Conservation (phyloP, 1,140 invertebrate species). For the Scylla paramamosain region DNA sequence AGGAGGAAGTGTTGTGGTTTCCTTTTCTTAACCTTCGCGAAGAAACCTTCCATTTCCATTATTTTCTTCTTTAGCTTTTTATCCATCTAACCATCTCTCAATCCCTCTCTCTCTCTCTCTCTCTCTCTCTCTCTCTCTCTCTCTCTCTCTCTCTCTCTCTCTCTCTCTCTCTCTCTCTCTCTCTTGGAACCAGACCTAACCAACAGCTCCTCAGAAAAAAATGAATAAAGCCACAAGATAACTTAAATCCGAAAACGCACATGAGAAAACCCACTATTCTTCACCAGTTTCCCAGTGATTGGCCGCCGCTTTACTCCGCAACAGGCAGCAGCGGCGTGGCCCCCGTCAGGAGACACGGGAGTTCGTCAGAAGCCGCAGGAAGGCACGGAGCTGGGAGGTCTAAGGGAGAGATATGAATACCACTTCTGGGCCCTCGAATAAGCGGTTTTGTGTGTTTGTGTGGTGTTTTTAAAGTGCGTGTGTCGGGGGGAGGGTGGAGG, state of each 20-base stretch:
- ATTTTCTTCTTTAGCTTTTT: background rate
- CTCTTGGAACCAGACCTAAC: background rate
- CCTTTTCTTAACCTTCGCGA: conserved; percentile 8
- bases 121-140: conserved; percentile 52
- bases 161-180: conserved; percentile 54
- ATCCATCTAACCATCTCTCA: background rate
- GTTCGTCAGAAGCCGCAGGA: background rate
- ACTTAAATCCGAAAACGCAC: background rate
- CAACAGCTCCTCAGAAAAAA: background rate
- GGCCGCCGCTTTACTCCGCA: background rate
- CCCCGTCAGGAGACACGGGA: background rate
- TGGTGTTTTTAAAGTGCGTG: too few relatives aligned
- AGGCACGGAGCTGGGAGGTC: background rate
- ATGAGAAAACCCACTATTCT: background rate
- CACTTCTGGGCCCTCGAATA: background rate
- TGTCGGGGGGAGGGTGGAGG: too few relatives aligned
- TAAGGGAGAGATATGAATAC: background rate
- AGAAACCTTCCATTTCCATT: background rate
- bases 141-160: conserved; percentile 59
- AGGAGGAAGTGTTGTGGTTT: background rate
- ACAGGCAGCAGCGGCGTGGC: background rate
- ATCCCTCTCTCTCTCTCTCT: background rate
- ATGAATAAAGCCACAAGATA: background rate
- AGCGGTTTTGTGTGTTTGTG: background rate
- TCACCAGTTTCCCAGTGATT: background rate